Base-by-base conservation (phyloP, 2,888 invertebrate species). In the Aproaerema taeniolella region DNA sequence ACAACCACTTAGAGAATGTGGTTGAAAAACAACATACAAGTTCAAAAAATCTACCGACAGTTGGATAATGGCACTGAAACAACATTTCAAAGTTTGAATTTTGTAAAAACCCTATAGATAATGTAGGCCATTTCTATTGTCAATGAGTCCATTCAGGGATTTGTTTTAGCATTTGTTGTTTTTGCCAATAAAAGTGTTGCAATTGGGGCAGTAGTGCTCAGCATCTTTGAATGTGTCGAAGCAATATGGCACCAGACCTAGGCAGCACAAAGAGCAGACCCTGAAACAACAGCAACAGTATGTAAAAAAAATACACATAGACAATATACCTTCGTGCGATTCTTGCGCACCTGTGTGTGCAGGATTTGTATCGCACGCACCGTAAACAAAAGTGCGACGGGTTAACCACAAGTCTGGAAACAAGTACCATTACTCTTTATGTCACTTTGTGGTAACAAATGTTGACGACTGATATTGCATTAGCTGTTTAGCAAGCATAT, bases 201-300 rank as follows among this genome's bases (percentile, higher is more conserved):
- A 86, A 54, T 83, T 82, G 32, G 86, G 86, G 45, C 86, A 85
- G 47, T 86, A 86, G 53, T 86, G 86, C 48, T 85, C 86, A 8
- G 85, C 85, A 68, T 86, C 85, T 53, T 85, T 86, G 58, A 85
- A 86, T 46, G 83, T 75, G 48, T 86, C 86, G 38, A 85, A 85
- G 67, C 86, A 85, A 61, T 86, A 86, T 25, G 86, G 85, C 43
- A 86, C 63, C 42, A 86, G 66, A 12, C 86, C 86, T 36, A 86
- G 63, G 56, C 86, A 86, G 72, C 86, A 86, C 35, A 86, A 58
- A 15, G 86, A 85, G 53, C 85, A 86, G 15, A 83, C 73, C 85
- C 86, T 86, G 75, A 15, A n/a, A n/a, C n/a, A n/a, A n/a, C 20
- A 26, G 6, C 2, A 26, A 26, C n/a, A 5, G n/a, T 26, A 9